Evolutionary conservation across 2,113 vertebrate species (phyloP), one percentile per base, ranked within the genome.

Genomic region (Ophiodon elongatus): DNA sequence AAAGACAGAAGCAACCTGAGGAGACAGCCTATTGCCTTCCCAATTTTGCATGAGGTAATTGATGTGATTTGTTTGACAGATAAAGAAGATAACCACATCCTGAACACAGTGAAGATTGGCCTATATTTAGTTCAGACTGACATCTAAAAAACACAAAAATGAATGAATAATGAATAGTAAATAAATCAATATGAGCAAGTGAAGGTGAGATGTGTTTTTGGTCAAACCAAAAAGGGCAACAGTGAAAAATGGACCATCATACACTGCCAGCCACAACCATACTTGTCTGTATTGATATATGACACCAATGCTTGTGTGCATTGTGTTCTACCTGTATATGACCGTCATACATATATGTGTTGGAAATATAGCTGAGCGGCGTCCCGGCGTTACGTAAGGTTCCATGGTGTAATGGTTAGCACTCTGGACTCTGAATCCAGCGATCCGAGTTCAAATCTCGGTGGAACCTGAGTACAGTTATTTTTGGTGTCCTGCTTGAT

Each of bases 361-460:
- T n/a, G n/a, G n/a, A n/a, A n/a, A n/a, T n/a, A n/a, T n/a, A n/a
- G n/a, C n/a, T n/a, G n/a, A n/a, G n/a, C n/a, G n/a, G n/a, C n/a
- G n/a, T n/a, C n/a, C n/a, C 14, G 43, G 4, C 43, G 14, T 14
- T 4, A 4, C 43, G 4, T 15, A 14, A 4, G 43, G 17, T 95
- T 95, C 95, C 89, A 96, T 96, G 95, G 95, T 96, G 95, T 95
- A 96, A 96, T 95, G 95, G 95, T 96, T 96, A 96, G 95, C 95
- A 95, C 95, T 96, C 95, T 96, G 95, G 94, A 96, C 95, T 96
- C 95, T 96, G 95, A 96, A 96, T 96, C 95, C 95, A 95, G 95
- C 94, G 94, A 95, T 95, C 94, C 94, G 94, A 95, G 94, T 95
- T 95, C 95, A 95, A 95, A 95, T 95, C 94, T 95, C 94, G 94